A percentile compares a stretch with the other conserved stretches of the same genome.
phyloP scores from a whole-genome alignment of 1,140 invertebrate species.

The Triops cancriformis region DNA sequence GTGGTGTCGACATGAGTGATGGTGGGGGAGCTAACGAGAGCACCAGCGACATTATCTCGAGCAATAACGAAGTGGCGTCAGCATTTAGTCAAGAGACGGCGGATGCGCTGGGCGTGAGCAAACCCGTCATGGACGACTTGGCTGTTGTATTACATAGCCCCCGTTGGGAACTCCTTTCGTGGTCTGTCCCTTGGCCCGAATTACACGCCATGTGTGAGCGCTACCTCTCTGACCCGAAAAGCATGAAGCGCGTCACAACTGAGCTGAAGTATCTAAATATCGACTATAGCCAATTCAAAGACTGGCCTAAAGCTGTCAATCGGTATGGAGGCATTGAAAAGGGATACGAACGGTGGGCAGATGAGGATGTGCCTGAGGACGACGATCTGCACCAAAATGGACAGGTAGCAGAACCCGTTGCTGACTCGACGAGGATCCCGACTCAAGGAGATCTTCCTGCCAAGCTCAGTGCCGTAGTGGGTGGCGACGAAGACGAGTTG shows the following conservation, averaged over 20 bases:
- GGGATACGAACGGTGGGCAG: slow-evolving; percentile 31
- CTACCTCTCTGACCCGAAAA: slow-evolving; percentile 50
- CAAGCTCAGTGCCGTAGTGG: background rate
- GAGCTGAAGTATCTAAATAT: slow-evolving; percentile 55
- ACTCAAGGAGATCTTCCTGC: background rate
- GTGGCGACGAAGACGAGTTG: background rate
- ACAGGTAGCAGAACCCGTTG: background rate
- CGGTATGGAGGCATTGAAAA: slow-evolving; percentile 47
- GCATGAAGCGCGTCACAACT: slow-evolving; percentile 49
- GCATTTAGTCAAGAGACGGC: slow-evolving; percentile 34
- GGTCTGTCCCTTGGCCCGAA: slow-evolving; percentile 51
- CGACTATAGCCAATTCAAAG: slow-evolving; percentile 54
- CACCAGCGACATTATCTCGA: background rate
- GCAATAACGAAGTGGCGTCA: background rate
- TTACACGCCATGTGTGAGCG: slow-evolving; percentile 48
- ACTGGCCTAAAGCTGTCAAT: slow-evolving; percentile 43
- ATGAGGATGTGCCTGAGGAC: background rate
- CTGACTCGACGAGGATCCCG: background rate
- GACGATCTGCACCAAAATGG: background rate
- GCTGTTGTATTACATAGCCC: slow-evolving; percentile 51
- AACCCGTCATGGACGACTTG: slow-evolving; percentile 52
- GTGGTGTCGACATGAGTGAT: slow-evolving; percentile 25
- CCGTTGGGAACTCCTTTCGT: slow-evolving; percentile 52
- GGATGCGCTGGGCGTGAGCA: slow-evolving; percentile 47
- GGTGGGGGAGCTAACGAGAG: background rate